Base-by-base conservation (phyloP, 2,113 vertebrate genomes). In the Phaethornis superciliosus region DNA sequence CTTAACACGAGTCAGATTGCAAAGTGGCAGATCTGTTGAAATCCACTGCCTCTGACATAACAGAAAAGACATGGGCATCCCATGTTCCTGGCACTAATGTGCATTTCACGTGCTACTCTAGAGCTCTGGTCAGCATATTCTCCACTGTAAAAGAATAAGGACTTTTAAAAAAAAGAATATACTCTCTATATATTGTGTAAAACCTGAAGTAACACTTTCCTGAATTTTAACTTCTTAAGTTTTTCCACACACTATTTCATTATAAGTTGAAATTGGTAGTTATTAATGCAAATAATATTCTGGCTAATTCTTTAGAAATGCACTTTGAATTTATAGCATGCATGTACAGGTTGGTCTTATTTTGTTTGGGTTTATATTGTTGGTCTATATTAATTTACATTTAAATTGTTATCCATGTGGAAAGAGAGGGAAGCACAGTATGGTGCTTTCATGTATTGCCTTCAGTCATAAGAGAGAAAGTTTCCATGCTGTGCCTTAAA, bases 311-410 rank as follows among this genome's bases (percentile, higher is more conserved):
- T 84, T 84, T 71, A 56, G 82, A 94, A 93, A 64, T 44, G 81
- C 7, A 20, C 63, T 89, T 95, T 54, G 60, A 85, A 75, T 91
- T 91, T 81, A 56, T 52, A 93, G 65, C 75, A 40, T 55, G 27
- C 30, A 32, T 49, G n/a, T 81, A 33, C 33, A 70, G 77, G 67
- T 89, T 81, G 33, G 47, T 35, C 79, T 95, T 84, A 52, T 35
- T 89, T 93, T 67, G 37, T 81, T 89, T 87, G 69, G 15, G 67
- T 85, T 96, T 83, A 62, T 64, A 78, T 84, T 87, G 67, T 67
- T 96, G 74, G 24, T 92, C 75, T 95, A 54, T 88, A 80, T 92
- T 94, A 72, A 97, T 97, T 97, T 97, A 88, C 90, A 96, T 97
- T 97, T 97, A 97, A 92, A 97, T 97, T 95, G 94, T 95, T 97